Evolutionary conservation across 2,113 vertebrate species (phyloP), one percentile per base, ranked within the genome.

Genomic region (Leucopsar rothschildi): DNA sequence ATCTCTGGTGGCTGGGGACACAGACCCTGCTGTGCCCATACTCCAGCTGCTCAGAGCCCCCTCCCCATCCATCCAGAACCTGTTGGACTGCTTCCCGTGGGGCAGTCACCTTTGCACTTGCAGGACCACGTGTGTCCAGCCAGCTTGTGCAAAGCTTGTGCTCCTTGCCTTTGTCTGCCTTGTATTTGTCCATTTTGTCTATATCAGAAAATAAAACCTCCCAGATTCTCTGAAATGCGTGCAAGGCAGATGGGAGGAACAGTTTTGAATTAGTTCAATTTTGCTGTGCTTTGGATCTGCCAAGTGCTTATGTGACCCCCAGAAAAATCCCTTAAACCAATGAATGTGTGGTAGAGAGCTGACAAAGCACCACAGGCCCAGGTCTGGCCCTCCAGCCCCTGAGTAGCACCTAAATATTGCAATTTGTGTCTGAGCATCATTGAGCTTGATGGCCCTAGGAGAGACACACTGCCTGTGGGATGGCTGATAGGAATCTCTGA

Each of bases 111-210:
- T 55, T 14, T 63, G 52, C 3, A 0, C 10, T 33, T 35, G 8
- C 3, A 31, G 40, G 42, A 12, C 33, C n/a, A 5, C 0, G 0
- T 11, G 23, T 8, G 2, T 55, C 42, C 72, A 50, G 23, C 4
- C 52, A 42, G 23, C 69, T 7, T 6, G 4, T 66, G 42, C 31
- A 63, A 63, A 55, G 10, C 56, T 68, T 9, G 10, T 44, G 52
- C 4, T 16, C 29, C 77, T 81, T 27, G 9, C 39, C 11, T 50
- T 40, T 71, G 4, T 37, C 60, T 76, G 45, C 50, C 31, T 68
- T 22, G 4, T 25, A 6, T 49, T 37, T 55, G 29, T 29, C 35
- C 44, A 8, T 64, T 86, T 59, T 60, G 12, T 5, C 29, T 21
- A 13, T 3, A 35, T 31, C 89, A 78, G 76, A 28, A 2, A 59